Conservation (phyloP, 1,140 invertebrate genomes). For the Macrotrachela quadricornifera region DNA sequence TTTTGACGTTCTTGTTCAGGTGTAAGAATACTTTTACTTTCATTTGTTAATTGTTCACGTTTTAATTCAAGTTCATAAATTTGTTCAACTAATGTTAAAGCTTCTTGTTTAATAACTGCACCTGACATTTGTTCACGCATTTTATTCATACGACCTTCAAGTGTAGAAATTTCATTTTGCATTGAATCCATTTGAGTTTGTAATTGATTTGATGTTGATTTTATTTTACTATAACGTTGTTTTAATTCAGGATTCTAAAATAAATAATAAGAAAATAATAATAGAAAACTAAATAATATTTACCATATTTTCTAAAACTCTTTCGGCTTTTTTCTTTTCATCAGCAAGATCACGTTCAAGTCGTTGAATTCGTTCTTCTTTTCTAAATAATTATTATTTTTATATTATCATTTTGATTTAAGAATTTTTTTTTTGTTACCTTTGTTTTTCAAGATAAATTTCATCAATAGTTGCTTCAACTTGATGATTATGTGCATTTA, state of each 20-base stretch:
- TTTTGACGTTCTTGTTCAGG: constrained; percentile 6
- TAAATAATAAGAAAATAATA: no score
- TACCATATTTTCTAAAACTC: not conserved
- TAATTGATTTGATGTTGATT: no score
- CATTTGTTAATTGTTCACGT: not conserved
- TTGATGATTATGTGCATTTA: constrained; percentile 7
- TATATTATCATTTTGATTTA: no score
- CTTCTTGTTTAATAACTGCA: constrained; percentile 3
- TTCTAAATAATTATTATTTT: not conserved
- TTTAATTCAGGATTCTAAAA: no score
- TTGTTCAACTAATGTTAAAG: constrained; percentile 5
- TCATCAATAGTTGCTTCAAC: constrained; percentile 1
- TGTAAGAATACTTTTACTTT: constrained; percentile 1
- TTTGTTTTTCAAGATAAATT: constrained; percentile 7
- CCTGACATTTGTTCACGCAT: no score
- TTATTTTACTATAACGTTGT: no score
- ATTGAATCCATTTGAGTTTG: no score
- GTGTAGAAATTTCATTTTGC: no score
- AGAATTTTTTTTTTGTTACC: not conserved
- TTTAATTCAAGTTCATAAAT: constrained; percentile 2
- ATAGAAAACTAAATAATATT: no score
- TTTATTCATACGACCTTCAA: no score
- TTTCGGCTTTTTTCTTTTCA: constrained; percentile 3
- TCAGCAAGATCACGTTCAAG: constrained; percentile 2
- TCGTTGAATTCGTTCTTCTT: not conserved